Evolutionary conservation across 2,797 vertebrate species (phyloP), one percentile per base, ranked within the genome.

Genomic region (Channa striata): DNA sequence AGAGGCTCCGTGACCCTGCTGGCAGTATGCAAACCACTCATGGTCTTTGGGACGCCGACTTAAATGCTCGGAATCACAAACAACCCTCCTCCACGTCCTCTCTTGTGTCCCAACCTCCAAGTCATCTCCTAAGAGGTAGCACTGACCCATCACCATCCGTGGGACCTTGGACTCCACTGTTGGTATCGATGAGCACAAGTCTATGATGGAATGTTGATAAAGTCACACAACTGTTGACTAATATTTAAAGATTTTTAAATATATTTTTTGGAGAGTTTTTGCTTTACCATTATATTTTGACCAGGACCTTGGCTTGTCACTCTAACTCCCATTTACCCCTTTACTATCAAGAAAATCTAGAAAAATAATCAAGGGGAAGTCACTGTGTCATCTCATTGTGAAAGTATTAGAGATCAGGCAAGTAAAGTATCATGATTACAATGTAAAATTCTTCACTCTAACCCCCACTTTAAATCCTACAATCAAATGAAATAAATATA

Each of bases 231-330:
- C 17, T 50, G 16, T 20, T 3, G 14, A n/a, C 92, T 91, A 0
- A 17, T 52, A 46, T 12, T 43, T n/a, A 16, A 9, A 36, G 9
- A 33, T 9, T 3, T 43, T 17, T 52, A 14, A 52, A 20, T 8
- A n/a, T n/a, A n/a, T n/a, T n/a, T n/a, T n/a, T n/a, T n/a, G 1
- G 16, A 9, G 5, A 34, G 46, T 20, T 3, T 42, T 54, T 53
- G 14, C 71, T 94, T 94, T 92, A 98, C 97, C 97, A 98, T 95
- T 8, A 98, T 87, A 70, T 96, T 97, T 79, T 95, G 95, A 60
- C 97, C 97, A 17, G 94, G 95, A 5, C 96, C 96, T 81, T 98
- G 97, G 78, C 97, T 98, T 59, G 84, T 93, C 50, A 98, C 96
- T 61, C 95, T 94, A 13, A 96, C 95, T 25, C 97, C 97, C 96